Base-by-base conservation (phyloP, 2,113 vertebrate genomes). In the Desmodus rotundus region DNA sequence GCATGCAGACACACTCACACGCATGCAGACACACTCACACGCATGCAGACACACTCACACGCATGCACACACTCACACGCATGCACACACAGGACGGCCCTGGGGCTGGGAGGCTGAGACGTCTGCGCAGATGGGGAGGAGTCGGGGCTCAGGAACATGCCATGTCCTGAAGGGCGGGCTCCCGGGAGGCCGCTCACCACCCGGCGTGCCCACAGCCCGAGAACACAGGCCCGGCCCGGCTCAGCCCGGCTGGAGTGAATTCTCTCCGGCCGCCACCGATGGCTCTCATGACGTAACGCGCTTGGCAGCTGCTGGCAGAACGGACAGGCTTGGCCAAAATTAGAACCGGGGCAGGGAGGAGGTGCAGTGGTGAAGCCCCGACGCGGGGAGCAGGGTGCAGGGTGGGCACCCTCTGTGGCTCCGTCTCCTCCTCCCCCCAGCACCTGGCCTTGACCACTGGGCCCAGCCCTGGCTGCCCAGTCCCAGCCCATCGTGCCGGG, bases 231-330 rank as follows among this genome's bases (percentile, higher is more conserved):
- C 76, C 67, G 58, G 94, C 92, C 28, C 26, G 22, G 65, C 86
- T 70, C 93, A 0, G 97, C 63, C 13, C 52, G 5, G 63, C 97
- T 77, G 96, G 96, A 86, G 24, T 70, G 92, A 93, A 96, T 96
- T 97, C 97, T 96, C 94, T 84, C 87, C 91, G 76, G 72, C 88
- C 86, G 17, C 89, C 92, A 6, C 52, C 0, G 17, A 45, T 81
- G 67, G 10, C 84, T 70, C 94, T 97, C 97, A 89, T 97, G 97
- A 96, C 98, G 97, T 97, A 89, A 97, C 93, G 43, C 14, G 0
- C 38, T 97, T 96, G 97, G 98, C 95, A 96, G 98, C 97, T 68
- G 73, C 92, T 70, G 56, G 58, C 95, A 89, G 91, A 31, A 89
- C 5, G 80, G 91, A 87, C 22, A 3, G 41, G 94, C 95, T 84